A percentile compares a stretch with the other conserved stretches of the same genome.
These are phyloP conservation scores for Protonibea diacanthus DNA, from an alignment of 2,797 vertebrate genomes.

Conservation along the genomic window DNA sequence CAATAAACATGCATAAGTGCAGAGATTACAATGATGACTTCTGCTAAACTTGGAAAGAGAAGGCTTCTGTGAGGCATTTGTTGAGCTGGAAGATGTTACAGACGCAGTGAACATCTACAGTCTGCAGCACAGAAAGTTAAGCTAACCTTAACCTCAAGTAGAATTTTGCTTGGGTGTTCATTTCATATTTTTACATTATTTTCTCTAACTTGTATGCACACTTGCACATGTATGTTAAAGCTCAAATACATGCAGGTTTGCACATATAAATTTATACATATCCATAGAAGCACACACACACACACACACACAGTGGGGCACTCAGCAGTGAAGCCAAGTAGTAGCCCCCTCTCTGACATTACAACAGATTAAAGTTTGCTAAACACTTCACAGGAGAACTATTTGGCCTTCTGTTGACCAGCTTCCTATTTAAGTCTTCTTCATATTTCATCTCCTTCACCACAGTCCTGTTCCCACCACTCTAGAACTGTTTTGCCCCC, in stretches of 20 bases:
- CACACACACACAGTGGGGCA: constrained; percentile 5
- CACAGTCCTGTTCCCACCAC: constrained; percentile 55
- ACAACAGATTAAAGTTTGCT: constrained; percentile 52
- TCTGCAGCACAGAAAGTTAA: no score
- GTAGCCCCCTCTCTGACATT: constrained; percentile 30
- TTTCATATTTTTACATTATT: no score
- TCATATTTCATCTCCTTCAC: constrained; percentile 63
- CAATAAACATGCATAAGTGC: neutral
- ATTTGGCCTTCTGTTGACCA: constrained; percentile 41
- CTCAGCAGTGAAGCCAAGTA: constrained; percentile 25
- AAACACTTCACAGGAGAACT: constrained; percentile 40
- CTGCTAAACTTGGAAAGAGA: no score
- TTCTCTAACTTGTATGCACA: neutral
- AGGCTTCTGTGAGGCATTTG: no score
- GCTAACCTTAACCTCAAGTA: no score
- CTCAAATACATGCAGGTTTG: no score
- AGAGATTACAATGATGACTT: no score
- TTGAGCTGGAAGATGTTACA: no score
- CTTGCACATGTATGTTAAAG: neutral
- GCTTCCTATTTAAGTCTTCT: constrained; percentile 42
- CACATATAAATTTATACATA: no score
- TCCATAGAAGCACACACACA: neutral
- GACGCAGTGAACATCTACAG: no score
- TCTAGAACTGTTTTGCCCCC: constrained; percentile 9
- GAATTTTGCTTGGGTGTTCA: no score